Base-by-base conservation (phyloP, 2,888 invertebrate species). In the Frankliniella fusca region DNA sequence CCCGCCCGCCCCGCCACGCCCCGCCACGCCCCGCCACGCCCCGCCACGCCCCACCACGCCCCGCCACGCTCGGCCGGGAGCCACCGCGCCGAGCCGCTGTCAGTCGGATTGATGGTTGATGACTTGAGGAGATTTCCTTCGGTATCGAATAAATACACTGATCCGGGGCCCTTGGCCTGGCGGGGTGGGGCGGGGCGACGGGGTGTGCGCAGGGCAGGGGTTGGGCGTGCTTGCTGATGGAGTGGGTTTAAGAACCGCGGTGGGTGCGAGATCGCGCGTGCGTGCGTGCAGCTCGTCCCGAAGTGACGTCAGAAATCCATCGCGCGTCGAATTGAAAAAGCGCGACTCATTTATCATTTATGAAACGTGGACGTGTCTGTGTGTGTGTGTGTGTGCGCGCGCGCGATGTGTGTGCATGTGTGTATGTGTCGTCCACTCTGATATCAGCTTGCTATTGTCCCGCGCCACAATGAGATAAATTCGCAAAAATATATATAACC, bases 271-370 rank as follows among this genome's bases (percentile, higher is more conserved):
- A n/a, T n/a, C 38, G 38, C 5, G 38, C 38, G 38, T 38, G 38
- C 38, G 38, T 38, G 38, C 5, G 38, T 38, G 38, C 38, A 38
- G 38, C 38, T 38, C 38, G 38, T n/a, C n/a, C n/a, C n/a, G n/a
- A n/a, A 38, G 70, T 23, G 23, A 70, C 70, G 70, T 27, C 70
- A 76, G 27, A 76, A 76, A 76, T 23, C 70, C 70, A 27, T 76
- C 70, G 70, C 70, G 18, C 18, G 20, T 20, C 54, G 70, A 76
- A 76, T 76, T 23, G 70, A 76, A 76, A 76, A 38, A 38, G 38
- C 38, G 70, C 70, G 70, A 23, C 70, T 76, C 70, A 76, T 76
- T 76, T 76, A 76, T 76, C 70, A 76, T 76, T 76, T 76, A 76
- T 76, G 61, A 61, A 61, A 61, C 61, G 61, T 11, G 38, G 38